Evolutionary conservation across 2,797 vertebrate genomes (phyloP), one percentile per base, ranked within the genome.

Genomic region (Synanceia verrucosa): DNA sequence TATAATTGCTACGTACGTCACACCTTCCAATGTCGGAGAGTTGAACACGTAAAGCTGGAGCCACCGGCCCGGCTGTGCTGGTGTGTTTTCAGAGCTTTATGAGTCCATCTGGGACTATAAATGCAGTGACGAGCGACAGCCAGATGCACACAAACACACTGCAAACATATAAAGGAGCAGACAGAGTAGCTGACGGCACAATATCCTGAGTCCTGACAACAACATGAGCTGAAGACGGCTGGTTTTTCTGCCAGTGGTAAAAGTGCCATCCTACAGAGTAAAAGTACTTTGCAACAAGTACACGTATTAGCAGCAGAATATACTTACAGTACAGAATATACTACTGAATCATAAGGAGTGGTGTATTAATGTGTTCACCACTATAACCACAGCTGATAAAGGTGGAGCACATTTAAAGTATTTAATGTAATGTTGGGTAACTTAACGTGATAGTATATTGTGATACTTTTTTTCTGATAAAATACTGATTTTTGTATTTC

Each of bases 171-270:
- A 43, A 43, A 43, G n/a, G n/a, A 37, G 31, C 58, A 18, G 55
- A 52, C 51, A 21, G 28, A 68, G 63, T 29, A 34, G 13, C 23
- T 12, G 43, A 19, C 18, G 8, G 36, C 62, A 13, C 26, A 8
- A 9, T 26, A 24, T 4, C 46, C 47, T 12, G 14, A 52, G 59
- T 58, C 31, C 18, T 33, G 56, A 75, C 19, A 47, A 41, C 21
- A 69, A 47, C 14, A 18, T 18, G 14, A 65, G 34, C 14, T 41
- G 36, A 41, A 55, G 26, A 14, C 34, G 4, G n/a, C 33, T 10
- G 6, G 1, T 52, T 82, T 75, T 56, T 55, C n/a, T 47, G 41
- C 24, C 41, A 48, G n/a, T n/a, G n/a, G n/a, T n/a, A n/a, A n/a
- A n/a, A n/a, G n/a, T n/a, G n/a, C n/a, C n/a, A n/a, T n/a, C n/a